A percentile compares a stretch with the other conserved stretches of the same genome.
Conservation (phyloP, 2,797 vertebrate genomes). For the Spinus olivaceus region DNA sequence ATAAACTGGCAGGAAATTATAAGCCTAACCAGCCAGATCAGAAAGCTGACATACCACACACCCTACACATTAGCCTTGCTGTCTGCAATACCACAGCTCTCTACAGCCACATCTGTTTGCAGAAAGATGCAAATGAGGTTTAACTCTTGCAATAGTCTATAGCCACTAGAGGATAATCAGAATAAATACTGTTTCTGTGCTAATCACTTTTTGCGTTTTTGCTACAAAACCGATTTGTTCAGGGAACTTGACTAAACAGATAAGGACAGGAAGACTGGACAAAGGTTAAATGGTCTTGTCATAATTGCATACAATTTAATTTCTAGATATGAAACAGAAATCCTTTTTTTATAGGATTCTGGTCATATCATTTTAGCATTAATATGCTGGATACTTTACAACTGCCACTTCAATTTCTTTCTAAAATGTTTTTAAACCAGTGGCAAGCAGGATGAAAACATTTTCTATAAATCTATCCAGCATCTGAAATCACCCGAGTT, state of each 20-base stretch:
- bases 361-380: neutral
- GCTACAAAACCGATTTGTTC: neutral
- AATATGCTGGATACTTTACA: neutral
- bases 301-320: neutral
- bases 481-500: neutral
- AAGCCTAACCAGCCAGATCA: neutral
- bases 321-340: constrained; percentile 11
- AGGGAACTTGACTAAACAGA: neutral
- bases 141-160: constrained; percentile 15
- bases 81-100: neutral
- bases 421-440: neutral
- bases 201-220: neutral
- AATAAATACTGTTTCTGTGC: neutral
- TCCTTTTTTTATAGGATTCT: neutral
- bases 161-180: neutral
- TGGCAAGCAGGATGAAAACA: neutral
- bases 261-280: neutral
- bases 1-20: constrained; percentile 10
- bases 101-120: neutral
- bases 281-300: neutral
- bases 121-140: neutral
- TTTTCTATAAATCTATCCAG: neutral
- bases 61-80: neutral
- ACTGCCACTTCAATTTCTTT: neutral
- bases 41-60: neutral